Base-by-base conservation (phyloP, 2,797 vertebrate genomes). In the Spinus pinus region DNA sequence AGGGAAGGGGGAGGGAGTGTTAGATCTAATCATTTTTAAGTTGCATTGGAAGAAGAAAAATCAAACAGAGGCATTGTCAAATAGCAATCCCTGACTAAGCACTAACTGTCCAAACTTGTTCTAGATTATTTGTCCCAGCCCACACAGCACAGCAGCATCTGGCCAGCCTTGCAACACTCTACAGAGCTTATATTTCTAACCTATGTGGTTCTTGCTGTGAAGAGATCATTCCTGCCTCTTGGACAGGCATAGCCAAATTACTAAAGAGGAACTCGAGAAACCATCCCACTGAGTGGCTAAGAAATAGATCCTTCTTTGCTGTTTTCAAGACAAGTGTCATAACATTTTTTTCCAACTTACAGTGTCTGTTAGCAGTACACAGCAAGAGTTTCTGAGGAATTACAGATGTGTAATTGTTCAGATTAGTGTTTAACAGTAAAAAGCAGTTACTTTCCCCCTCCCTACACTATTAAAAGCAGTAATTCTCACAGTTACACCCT, bases 361-460 rank as follows among this genome's bases (percentile, higher is more conserved):
- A 46, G 2, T 72, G 35, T 69, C 47, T 85, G 19, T 70, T 77
- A 85, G 47, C 27, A 81, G 47, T 15, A 60, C 23, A 56, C 14
- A 70, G 47, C 14, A 58, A 88, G 78, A 94, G 57, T 39, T 95
- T 83, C 62, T 74, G 50, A 74, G 62, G 79, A 87, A 87, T 85
- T 93, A 78, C 37, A 94, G 84, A 83, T 85, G 25, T 72, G 28
- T 81, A 93, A 85, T 89, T 94, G 74, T 74, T 91, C 75, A 85
- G 73, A 95, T 93, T 90, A 91, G 81, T 61, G 50, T 44, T 81
- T 95, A 95, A 96, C n/a, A 90, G 89, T 60, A 96, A 96, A 96
- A 94, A 65, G 30, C 31, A 91, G 71, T 53, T 50, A 51, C 39
- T 96, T 83, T 93, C 74, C 57, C 39, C 39, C 54, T 30, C 39